Evolutionary conservation across 2,113 vertebrate species (phyloP).

Genomic region (Noturus placidus): DNA sequence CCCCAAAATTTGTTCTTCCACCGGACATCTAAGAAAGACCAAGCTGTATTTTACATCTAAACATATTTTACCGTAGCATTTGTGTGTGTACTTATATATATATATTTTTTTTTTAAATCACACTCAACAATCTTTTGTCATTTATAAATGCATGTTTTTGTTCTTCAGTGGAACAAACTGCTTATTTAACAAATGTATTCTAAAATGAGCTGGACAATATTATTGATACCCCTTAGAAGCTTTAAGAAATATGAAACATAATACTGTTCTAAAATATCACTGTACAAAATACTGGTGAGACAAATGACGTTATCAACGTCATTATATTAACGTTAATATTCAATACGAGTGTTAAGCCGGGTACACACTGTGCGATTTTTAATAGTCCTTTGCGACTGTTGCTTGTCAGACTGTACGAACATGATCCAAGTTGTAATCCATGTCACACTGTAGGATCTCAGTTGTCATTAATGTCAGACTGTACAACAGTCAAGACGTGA

Average conservation of each 20-base stretch:
- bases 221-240: neutral
- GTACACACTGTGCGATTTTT: too few species aligned
- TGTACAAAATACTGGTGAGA: neutral
- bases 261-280: neutral
- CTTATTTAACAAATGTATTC: neutral
- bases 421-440: too few species aligned
- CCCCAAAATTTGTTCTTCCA: constrained; percentile 99
- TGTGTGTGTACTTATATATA: neutral
- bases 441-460: too few species aligned
- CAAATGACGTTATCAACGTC: too few species aligned
- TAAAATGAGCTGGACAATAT: neutral
- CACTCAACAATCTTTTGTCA: neutral
- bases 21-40: constrained; percentile 82
- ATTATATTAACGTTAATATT: too few species aligned
- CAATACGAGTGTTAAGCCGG: neutral
- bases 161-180: neutral
- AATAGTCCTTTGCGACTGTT: too few species aligned
- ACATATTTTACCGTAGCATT: neutral
- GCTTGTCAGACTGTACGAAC: too few species aligned
- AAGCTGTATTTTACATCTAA: neutral
- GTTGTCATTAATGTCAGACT: too few species aligned
- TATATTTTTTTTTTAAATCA: too few species aligned
- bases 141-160: neutral
- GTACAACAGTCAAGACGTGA: too few species aligned
- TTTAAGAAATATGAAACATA: neutral